Base-by-base conservation (phyloP, 2,113 vertebrate genomes). In the Pachycephala philippinensis region DNA sequence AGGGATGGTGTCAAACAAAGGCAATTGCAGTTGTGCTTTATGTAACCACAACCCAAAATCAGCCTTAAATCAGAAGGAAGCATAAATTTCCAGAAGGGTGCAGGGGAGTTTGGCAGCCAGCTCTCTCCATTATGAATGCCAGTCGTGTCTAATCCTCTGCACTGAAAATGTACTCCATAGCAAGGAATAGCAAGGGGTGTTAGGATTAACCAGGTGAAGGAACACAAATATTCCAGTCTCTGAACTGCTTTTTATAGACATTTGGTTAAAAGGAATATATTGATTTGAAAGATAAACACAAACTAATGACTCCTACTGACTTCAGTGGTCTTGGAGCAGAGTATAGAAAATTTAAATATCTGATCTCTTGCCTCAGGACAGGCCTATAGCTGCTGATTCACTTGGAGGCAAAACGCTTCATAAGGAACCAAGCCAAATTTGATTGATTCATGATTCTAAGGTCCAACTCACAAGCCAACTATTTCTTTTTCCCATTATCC, bases 381-480 rank as follows among this genome's bases (percentile, higher is more conserved):
- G 30, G 68, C 47, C 90, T 82, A 59, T 15, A 72, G 72, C 66
- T 90, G 54, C 83, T 92, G 92, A 94, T 84, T 81, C 82, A 63
- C 66, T 54, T 53, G n/a, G 84, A 91, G 31, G 77, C 53, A 85
- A 94, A 94, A 77, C 40, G n/a, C 18, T 69, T 16, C 33, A 21
- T 13, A 57, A 59, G 83, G 60, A 90, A 94, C 10, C 2, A 10
- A 83, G 77, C 57, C 87, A 91, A 49, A 85, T 91, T 72, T 95
- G 81, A 89, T 72, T 93, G 57, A 93, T 96, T 87, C 70, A n/a
- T 66, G 84, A 90, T 83, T 87, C 70, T 56, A 88, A 93, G n/a
- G 35, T 63, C 66, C 71, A 85, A 70, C 54, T n/a, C 66, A 85
- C 28, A 84, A 70, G 93, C 83, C 71, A 93, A 56, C 37, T 17